Evolutionary conservation across 2,113 vertebrate species (phyloP), one percentile per base, ranked within the genome.

Genomic region (Tricholaema leucomelas): DNA sequence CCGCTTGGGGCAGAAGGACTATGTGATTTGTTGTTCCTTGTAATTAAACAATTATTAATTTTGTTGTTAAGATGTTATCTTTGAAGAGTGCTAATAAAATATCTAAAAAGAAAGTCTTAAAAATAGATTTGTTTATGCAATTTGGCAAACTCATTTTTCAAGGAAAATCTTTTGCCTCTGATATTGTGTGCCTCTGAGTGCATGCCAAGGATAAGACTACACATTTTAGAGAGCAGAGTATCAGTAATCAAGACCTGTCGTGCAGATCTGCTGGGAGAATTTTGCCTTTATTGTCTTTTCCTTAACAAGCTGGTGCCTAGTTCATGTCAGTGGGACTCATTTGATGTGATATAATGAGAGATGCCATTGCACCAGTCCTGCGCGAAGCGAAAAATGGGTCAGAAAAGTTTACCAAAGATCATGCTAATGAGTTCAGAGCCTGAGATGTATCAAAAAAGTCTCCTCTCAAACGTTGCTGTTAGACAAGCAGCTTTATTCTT

Each of bases 281-380:
- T 79, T 76, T 88, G n/a, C 58, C 64, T 86, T 91, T 89, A 73
- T 81, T 87, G 42, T 91, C 64, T 61, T 56, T 75, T 79, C 44
- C 30, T 46, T 93, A 93, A 95, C 88, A 94, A 96, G 81, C 81
- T 80, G 56, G 42, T 85, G 54, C 67, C 54, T 79, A 17, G 74
- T 75, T 92, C 85, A 6, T 67, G 90, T 94, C 91, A 90, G 70
- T 54, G 46, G 30, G 46, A 91, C 40, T 92, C 61, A 87, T 81
- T 91, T 96, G 91, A 93, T 93, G 48, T 46, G 64, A 38, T 75
- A 72, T 96, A 96, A 96, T 92, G 92, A 96, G 94, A 93, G 55
- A 61, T 78, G 36, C 27, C 58, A 31, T 87, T 84, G 56, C 88
- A 40, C 36, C 67, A 84, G 69, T 81, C 76, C 65, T 90, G 58